Evolutionary conservation across 2,113 vertebrate genomes (phyloP), one percentile per base, ranked within the genome.

Genomic region (Gobio gobio): DNA sequence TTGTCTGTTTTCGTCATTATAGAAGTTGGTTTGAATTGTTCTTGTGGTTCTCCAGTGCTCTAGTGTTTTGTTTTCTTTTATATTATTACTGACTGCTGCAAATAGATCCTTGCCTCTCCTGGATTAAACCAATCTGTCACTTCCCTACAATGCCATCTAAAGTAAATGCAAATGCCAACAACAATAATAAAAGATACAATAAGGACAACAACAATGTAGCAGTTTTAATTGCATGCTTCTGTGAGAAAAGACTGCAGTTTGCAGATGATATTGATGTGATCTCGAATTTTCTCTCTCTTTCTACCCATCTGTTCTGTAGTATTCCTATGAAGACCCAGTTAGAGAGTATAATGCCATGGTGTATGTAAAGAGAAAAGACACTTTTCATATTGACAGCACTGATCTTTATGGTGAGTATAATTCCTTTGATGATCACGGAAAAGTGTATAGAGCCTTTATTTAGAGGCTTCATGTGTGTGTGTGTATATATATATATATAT

Each of bases 381-480:
- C 90, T 54, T 96, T 98, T 87, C 97, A 97, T 14, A 96, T 99
- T 89, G 98, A 99, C 96, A 98, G 96, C 16, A 89, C 95, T 78
- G 94, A 97, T 78, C 94, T 99, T 16, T 95, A 96, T 0, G 97
- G 98, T 99, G 92, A 90, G 94, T 64, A 59, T 18, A 0, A 49
- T 75, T 49, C 10, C 22, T 36, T 77, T 63, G n/a, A 40, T 29
- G 5, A 40, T 40, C 36, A 29, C 29, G 29, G 29, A 29, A 29
- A 29, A 29, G 29, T 29, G 1, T 1, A 1, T 29, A 29, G 29
- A 29, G 29, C 29, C 29, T 29, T 29, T 29, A 29, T 29, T 29
- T 29, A 29, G 29, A 29, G 29, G 29, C 29, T 29, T 29, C 2
- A 29, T 29, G 29, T 29, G 29, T 29, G 29, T 29, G 2, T 29